Evolutionary conservation across 92 coral and sea anemone species (phyloP).

Genomic region (Umimayanthus chanpuru): DNA sequence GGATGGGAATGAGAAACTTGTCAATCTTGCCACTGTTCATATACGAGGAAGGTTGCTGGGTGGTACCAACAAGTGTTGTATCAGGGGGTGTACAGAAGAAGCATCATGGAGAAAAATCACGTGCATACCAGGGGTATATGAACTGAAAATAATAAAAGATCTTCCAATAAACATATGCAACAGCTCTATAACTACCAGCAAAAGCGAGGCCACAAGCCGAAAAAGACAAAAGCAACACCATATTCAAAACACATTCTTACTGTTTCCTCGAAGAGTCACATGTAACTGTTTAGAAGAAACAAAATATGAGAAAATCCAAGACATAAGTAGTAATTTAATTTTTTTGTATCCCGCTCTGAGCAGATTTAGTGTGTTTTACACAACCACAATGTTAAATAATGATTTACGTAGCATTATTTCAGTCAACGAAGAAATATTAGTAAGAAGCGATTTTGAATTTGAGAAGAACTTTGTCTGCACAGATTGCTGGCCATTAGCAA

Average conservation of each 20-base stretch:
- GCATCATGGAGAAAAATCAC: constrained; percentile 2
- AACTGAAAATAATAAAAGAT: too few species aligned
- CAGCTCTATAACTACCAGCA: too few species aligned
- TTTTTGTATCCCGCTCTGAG: too few species aligned
- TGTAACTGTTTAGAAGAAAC: constrained; percentile 30
- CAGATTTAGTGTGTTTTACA: too few species aligned
- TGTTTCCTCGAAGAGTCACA: neutral
- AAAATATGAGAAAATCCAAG: constrained; percentile 13
- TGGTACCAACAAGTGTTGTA: neutral
- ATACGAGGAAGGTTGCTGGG: constrained; percentile 6
- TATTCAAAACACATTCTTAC: constrained; percentile 36
- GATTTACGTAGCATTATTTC: neutral
- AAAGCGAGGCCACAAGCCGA: too few species aligned
- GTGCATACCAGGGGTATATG: neutral
- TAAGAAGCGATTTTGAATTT: neutral
- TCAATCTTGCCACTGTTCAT: neutral
- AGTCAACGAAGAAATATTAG: neutral
- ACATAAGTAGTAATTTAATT: constrained; percentile 25
- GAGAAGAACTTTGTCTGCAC: neutral
- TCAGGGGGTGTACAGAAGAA: neutral
- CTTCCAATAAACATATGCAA: too few species aligned
- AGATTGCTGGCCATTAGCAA: neutral
- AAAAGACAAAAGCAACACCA: too few species aligned
- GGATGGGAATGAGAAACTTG: neutral
- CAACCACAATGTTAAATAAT: too few species aligned